These are phyloP conservation scores for Tanaodytes sp. DNA, from an alignment of 2,888 invertebrate species.

Conservation along the genomic window DNA sequence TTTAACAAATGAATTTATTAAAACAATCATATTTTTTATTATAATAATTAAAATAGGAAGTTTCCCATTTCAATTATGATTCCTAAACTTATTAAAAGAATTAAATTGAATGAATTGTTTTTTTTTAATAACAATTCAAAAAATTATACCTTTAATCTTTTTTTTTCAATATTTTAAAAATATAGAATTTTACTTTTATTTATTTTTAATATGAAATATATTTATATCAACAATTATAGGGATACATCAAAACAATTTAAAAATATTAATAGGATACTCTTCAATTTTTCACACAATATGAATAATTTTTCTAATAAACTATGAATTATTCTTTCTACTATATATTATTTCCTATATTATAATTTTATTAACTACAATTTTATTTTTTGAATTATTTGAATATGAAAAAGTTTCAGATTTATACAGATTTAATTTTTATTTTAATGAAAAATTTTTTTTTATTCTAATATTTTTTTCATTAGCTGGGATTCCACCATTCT, in stretches of 20 bases:
- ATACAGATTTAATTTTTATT: slow-evolving; percentile 39
- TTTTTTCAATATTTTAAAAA: slow-evolving; percentile 74
- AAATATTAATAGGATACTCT: slow-evolving; percentile 78
- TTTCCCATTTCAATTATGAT: slow-evolving; percentile 80
- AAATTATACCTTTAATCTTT: slow-evolving; percentile 74
- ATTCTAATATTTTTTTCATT: slow-evolving; percentile 44
- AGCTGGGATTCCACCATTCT: slow-evolving; percentile 40
- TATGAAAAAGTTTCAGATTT: slow-evolving; percentile 48
- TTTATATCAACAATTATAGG: slow-evolving; percentile 75
- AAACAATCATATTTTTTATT: no score
- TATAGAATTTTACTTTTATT: slow-evolving; percentile 71
- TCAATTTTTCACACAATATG: slow-evolving; percentile 80
- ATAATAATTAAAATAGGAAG: slow-evolving; percentile 79
- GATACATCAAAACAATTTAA: slow-evolving; percentile 76
- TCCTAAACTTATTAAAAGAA: slow-evolving; percentile 69
- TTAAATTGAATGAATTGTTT: slow-evolving; percentile 34
- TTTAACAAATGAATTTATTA: no score
- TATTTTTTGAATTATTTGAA: no score
- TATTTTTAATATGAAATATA: no score
- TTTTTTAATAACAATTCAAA: slow-evolving; percentile 64
- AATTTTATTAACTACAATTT: no score
- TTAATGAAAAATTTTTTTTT: slow-evolving; percentile 35
- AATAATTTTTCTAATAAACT: no score
- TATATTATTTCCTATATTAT: no score
- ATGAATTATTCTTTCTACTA: no score